Evolutionary conservation across 2,888 invertebrate genomes (phyloP).

Genomic region (Nysson spinosus): DNA sequence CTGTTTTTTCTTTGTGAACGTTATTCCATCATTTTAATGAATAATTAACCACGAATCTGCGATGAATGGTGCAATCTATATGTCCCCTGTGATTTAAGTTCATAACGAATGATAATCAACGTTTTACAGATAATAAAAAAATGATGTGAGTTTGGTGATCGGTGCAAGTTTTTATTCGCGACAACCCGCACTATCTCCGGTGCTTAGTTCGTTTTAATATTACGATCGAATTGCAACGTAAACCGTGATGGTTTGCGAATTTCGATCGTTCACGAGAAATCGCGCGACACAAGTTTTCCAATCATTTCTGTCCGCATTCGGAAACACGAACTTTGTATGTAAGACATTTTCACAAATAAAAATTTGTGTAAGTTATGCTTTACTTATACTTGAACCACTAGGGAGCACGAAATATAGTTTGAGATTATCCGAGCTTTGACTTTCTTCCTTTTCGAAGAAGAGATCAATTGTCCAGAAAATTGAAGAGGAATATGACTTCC

Average conservation of each 20-base stretch:
- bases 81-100: constrained; percentile 49
- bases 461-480: no score
- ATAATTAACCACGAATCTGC: constrained; percentile 22
- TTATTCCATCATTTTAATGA: constrained; percentile 22
- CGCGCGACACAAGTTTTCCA: not conserved
- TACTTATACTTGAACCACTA: not conserved
- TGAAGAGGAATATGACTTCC: no score
- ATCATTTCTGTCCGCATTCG: constrained; percentile 10
- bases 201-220: not conserved
- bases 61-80: constrained; percentile 42
- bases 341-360: constrained; percentile 31
- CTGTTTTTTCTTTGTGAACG: constrained; percentile 33
- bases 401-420: not conserved
- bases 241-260: not conserved
- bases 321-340: constrained; percentile 12
- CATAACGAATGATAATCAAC: constrained; percentile 42
- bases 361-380: constrained; percentile 6
- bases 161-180: constrained; percentile 27
- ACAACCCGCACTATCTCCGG: constrained; percentile 11
- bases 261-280: not conserved
- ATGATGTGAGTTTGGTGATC: constrained; percentile 49
- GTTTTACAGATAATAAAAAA: constrained; percentile 51
- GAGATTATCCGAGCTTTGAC: no score
- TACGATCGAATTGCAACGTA: no score
- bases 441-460: no score